Evolutionary conservation across 2,888 invertebrate genomes (phyloP), one percentile per base, ranked within the genome.

Genomic region (Hanleya hanleyi): DNA sequence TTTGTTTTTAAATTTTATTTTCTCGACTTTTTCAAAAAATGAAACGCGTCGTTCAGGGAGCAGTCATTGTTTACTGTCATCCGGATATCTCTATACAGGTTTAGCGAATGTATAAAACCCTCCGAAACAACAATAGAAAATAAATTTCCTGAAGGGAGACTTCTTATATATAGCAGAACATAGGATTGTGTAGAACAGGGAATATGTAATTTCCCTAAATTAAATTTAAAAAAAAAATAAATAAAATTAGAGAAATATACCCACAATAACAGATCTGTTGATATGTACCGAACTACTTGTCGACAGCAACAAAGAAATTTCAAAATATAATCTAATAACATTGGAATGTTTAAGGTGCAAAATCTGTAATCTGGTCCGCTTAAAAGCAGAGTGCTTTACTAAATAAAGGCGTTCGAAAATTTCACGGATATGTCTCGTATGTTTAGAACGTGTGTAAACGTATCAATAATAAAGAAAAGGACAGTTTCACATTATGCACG

Each of bases 1-100:
- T n/a, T 12, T 41, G 12, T 57, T 57, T 57, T 57, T 57, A 22
- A 57, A 29, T 29, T 51, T 57, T 57, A 57, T 57, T 57, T 57
- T 57, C 41, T 57, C 12, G 57, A 29, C 32, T 57, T 57, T 57
- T 57, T 57, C 57, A 29, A 29, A 57, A 57, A 29, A 29, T 22
- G 32, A 57, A 57, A 57, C 32, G 57, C 22, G 57, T 57, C 57
- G 32, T 22, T 57, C 29, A n/a, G 47, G 47, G 47, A 47, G 22
- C 47, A 47, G 18, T n/a, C 22, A 5, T 22, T 47, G 47, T 47
- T n/a, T 22, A 47, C 22, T 18, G 7, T 47, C 32, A 57, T 41
- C 18, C 18, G 18, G 41, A 41, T 9, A 41, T 41, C 41, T 41
- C 41, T 41, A 41, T 41, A 41, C 9, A 12, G 9, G 41, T 41